Evolutionary conservation across 2,113 vertebrate genomes (phyloP).

Genomic region (Penelope pileata): DNA sequence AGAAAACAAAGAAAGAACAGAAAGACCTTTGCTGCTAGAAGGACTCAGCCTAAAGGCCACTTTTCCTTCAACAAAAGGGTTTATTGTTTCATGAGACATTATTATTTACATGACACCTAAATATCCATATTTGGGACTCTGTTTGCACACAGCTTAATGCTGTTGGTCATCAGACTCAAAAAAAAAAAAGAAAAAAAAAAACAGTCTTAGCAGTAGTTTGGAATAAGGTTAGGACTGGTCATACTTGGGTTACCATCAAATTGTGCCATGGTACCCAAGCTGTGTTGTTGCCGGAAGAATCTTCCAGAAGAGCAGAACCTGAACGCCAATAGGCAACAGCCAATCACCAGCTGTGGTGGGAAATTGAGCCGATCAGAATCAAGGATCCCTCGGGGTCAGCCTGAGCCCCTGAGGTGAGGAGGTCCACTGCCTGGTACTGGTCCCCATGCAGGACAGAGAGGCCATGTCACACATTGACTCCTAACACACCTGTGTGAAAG

Average conservation of each 20-base stretch:
- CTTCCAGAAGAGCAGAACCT: neutral
- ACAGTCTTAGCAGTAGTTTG: fast-evolving
- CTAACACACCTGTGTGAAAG: neutral
- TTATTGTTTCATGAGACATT: neutral
- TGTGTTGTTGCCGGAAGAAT: neutral
- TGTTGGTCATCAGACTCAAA: neutral
- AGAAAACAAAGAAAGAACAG: neutral
- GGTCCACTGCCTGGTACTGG: neutral
- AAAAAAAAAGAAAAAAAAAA: too few species aligned
- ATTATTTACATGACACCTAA: neutral
- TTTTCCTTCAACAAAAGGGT: neutral
- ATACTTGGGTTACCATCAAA: neutral
- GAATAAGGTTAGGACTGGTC: neutral
- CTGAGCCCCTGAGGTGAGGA: neutral
- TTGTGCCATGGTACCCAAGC: neutral
- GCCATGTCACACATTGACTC: fast-evolving
- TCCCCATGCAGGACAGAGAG: neutral
- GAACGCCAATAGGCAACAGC: neutral
- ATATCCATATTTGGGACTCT: neutral
- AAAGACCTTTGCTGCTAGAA: neutral
- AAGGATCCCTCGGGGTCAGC: neutral
- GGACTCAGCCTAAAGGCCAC: neutral
- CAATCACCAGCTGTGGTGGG: neutral
- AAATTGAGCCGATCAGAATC: neutral
- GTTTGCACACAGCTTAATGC: neutral